A percentile compares a stretch with the other conserved stretches of the same genome.
These are phyloP conservation scores for Nasonia oneida DNA, from an alignment of 2,888 invertebrate species.

Conservation along the genomic window DNA sequence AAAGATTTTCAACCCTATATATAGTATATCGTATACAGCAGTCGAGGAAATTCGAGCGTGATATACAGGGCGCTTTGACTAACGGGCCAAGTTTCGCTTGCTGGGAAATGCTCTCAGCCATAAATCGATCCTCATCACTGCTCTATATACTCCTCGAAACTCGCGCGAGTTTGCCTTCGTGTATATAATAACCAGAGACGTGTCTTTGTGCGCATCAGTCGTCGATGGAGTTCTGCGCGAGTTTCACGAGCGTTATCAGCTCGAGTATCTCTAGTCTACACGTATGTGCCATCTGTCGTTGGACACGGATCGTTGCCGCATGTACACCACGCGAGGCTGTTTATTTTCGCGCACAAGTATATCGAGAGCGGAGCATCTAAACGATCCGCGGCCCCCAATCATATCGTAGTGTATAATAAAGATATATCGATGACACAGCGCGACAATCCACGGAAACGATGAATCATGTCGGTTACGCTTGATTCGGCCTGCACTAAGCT, in stretches of 20 bases:
- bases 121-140: constrained; percentile 49
- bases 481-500: neutral
- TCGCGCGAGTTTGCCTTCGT: constrained; percentile 8
- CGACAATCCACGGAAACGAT: constrained; percentile 25
- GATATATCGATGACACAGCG: neutral
- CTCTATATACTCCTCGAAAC: neutral
- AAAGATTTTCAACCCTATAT: no score
- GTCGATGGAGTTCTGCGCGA: neutral
- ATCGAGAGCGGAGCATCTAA: neutral
- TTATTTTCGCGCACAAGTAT: neutral
- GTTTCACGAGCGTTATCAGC: neutral
- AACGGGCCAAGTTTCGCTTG: constrained; percentile 38
- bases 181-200: neutral
- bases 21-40: neutral
- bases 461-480: constrained; percentile 29
- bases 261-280: neutral
- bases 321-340: neutral
- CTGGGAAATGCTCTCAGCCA: neutral
- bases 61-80: neutral
- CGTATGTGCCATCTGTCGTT: neutral
- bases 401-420: neutral
- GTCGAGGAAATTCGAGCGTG: neutral
- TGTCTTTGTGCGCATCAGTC: neutral
- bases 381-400: neutral
- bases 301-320: no score